These are phyloP conservation scores for Alsophila aescularia DNA, from an alignment of 2,888 invertebrate genomes.

Conservation along the genomic window DNA sequence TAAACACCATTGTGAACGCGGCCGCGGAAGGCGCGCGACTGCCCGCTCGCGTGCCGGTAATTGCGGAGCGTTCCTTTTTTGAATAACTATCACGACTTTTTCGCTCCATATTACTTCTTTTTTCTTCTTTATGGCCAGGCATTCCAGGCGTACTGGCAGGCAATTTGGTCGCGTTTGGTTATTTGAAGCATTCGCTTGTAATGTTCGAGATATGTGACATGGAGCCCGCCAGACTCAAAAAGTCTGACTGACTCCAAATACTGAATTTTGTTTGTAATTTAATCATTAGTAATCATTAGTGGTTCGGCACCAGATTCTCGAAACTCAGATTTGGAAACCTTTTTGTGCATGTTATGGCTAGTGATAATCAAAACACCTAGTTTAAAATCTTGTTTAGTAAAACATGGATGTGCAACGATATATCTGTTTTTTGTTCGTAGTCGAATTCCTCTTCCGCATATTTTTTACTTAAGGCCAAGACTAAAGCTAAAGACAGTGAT, in stretches of 20 bases:
- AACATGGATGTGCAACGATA: no score
- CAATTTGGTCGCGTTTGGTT: constrained; percentile 71
- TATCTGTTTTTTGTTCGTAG: no score
- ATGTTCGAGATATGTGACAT: constrained; percentile 22
- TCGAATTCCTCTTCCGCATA: no score
- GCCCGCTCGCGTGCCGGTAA: constrained; percentile 82
- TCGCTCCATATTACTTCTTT: constrained; percentile 79
- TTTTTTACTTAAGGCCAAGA: constrained; percentile 1
- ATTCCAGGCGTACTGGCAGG: constrained; percentile 71
- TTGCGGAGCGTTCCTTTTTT: constrained; percentile 80
- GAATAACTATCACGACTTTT: constrained; percentile 84
- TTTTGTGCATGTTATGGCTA: no score
- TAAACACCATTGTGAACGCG: constrained; percentile 56
- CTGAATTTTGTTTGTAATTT: no score
- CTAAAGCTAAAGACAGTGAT: constrained; percentile 14
- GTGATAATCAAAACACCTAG: no score
- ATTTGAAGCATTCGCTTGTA: constrained; percentile 68
- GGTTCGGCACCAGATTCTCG: no score
- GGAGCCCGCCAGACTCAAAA: no score
- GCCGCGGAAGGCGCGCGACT: constrained; percentile 75
- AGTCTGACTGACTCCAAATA: no score
- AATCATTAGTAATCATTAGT: no score
- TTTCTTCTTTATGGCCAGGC: constrained; percentile 62
- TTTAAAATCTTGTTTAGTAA: no score
- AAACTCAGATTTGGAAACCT: no score